A percentile compares a stretch with the other conserved stretches of the same genome.
Evolutionary conservation across 35 echinoderm and acorn worm species (phyloP).

Genomic region (Anneissia japonica): DNA sequence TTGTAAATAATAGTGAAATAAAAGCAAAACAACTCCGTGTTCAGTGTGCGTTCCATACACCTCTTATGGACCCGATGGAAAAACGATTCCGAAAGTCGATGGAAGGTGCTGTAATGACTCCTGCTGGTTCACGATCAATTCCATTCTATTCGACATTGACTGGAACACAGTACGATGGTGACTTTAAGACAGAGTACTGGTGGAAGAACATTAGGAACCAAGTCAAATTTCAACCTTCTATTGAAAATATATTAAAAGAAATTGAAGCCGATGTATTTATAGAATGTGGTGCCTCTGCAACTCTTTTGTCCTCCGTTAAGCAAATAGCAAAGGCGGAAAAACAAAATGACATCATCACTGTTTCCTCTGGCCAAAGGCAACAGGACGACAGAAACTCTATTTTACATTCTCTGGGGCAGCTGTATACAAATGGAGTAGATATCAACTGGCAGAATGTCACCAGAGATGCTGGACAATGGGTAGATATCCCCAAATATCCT

Average conservation of each 20-base stretch:
- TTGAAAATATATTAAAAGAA: slow-evolving; percentile 57
- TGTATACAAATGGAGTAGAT: slow-evolving; percentile 41
- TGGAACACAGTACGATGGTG: slow-evolving; percentile 54
- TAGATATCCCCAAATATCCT: slow-evolving; percentile 56
- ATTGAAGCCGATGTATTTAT: slow-evolving; percentile 50
- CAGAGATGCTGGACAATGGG: slow-evolving; percentile 26
- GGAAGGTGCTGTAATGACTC: slow-evolving; percentile 48
- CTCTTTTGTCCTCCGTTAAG: slow-evolving; percentile 62
- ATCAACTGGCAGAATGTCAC: slow-evolving; percentile 71
- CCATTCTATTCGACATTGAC: slow-evolving; percentile 73
- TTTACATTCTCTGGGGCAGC: slow-evolving; percentile 38
- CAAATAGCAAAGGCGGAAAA: slow-evolving; percentile 46
- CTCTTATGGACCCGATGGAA: slow-evolving; percentile 65
- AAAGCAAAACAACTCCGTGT: slow-evolving; percentile 63
- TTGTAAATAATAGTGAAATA: slow-evolving; percentile 41
- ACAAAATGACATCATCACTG: slow-evolving; percentile 19
- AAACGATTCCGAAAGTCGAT: slow-evolving; percentile 59
- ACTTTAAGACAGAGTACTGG: slow-evolving; percentile 74
- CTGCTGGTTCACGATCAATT: slow-evolving; percentile 6
- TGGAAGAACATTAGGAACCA: slow-evolving; percentile 77
- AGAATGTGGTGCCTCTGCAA: slow-evolving; percentile 66
- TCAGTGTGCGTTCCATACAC: slow-evolving; percentile 75
- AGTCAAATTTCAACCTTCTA: slow-evolving; percentile 63
- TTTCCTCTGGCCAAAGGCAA: slow-evolving; percentile 49
- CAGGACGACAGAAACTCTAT: slow-evolving; percentile 53